Evolutionary conservation across 2,888 invertebrate genomes (phyloP).

Genomic region (Ennomos erosarius): DNA sequence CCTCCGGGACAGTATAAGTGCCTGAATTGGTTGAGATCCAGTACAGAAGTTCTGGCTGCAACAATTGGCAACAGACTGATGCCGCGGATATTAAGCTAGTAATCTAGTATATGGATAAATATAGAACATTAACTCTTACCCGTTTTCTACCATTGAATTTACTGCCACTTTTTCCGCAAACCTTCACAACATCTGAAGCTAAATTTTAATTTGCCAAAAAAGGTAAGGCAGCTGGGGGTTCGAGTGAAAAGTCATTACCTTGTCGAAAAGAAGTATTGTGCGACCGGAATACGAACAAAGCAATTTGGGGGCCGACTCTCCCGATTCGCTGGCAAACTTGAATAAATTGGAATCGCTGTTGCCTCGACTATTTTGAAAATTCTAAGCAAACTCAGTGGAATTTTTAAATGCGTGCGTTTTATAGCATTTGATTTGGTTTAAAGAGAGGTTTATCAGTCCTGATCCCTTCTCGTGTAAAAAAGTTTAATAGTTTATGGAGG

Average conservation of each 20-base stretch:
- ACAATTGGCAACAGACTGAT: no score
- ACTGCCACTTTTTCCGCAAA: conserved; percentile 5
- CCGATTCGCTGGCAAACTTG: background rate
- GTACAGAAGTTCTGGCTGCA: no score
- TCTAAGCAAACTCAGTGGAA: background rate
- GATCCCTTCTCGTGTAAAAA: no score
- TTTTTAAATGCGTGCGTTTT: background rate
- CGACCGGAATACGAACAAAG: conserved; percentile 9
- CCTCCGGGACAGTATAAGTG: no score
- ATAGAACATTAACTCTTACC: background rate
- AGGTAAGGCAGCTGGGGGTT: background rate
- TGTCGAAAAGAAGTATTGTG: conserved; percentile 16
- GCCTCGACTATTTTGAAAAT: conserved; percentile 2
- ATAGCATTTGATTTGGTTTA: no score
- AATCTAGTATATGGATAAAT: no score
- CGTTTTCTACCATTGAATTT: background rate
- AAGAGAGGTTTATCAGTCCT: no score
- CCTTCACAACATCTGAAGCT: conserved; percentile 10
- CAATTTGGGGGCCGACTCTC: conserved; percentile 7
- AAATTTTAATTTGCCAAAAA: conserved; percentile 11
- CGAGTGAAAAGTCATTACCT: conserved; percentile 13
- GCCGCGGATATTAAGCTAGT: no score
- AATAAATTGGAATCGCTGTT: conserved; percentile 11
- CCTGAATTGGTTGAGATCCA: no score
- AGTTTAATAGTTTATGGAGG: no score